Conservation (phyloP, 2,888 invertebrate genomes). For the Idaea biselata region DNA sequence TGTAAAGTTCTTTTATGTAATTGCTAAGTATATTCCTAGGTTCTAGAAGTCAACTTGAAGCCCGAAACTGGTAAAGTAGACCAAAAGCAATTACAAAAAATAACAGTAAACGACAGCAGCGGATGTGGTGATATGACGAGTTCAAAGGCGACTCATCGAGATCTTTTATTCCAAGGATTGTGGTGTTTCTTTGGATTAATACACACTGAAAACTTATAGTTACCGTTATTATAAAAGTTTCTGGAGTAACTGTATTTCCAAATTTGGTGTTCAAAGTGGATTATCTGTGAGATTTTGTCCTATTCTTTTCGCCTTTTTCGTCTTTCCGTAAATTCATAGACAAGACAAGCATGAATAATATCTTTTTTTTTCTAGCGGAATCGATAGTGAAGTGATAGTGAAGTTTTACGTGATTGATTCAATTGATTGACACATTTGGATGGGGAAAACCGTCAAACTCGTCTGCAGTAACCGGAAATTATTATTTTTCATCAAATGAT, state of each 20-base stretch:
- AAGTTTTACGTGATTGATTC: background rate
- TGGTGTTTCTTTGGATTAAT: background rate
- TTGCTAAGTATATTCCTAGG: background rate
- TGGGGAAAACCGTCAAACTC: background rate
- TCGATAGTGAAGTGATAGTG: conserved; percentile 4
- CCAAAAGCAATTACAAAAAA: conserved; percentile 34
- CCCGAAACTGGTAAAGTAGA: background rate
- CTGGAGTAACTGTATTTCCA: conserved; percentile 33
- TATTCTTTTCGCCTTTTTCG: conserved; percentile 54
- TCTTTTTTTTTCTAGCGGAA: conserved; percentile 12
- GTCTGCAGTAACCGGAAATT: background rate
- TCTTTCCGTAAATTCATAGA: conserved; percentile 50
- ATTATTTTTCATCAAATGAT: background rate
- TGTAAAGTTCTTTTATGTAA: background rate
- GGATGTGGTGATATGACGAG: conserved; percentile 62
- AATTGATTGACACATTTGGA: background rate
- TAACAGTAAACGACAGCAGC: conserved; percentile 63
- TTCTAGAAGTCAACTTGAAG: background rate
- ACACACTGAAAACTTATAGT: conserved; percentile 19
- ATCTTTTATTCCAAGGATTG: background rate
- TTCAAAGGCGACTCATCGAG: conserved; percentile 62
- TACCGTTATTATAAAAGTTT: conserved; percentile 45
- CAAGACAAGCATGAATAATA: conserved; percentile 30
- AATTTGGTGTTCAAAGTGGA: conserved; percentile 33
- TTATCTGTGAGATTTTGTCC: conserved; percentile 41